phyloP scores from a whole-genome alignment of 2,113 vertebrate genomes.

The Thinocorus orbignyianus region DNA sequence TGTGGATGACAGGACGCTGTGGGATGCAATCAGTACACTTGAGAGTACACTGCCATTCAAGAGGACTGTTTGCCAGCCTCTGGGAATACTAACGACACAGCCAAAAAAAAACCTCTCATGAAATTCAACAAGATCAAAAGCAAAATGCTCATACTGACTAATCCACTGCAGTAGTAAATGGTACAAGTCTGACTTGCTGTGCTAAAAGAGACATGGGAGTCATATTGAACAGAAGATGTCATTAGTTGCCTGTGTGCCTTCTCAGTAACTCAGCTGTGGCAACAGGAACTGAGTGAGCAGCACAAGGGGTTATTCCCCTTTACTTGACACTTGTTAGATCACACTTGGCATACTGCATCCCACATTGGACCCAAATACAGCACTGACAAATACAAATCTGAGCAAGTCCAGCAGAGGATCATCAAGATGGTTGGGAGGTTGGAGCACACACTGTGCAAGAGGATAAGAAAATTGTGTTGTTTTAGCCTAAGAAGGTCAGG shows the following conservation, averaged over 20 bases:
- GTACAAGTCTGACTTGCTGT: background rate
- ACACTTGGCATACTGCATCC: background rate
- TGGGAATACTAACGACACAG: background rate
- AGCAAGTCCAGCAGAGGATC: background rate
- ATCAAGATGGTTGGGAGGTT: background rate
- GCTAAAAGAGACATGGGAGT: background rate
- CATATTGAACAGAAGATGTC: background rate
- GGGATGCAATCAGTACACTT: background rate
- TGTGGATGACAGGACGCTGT: background rate
- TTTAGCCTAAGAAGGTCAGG: background rate
- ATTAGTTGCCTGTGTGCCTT: background rate
- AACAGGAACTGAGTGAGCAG: background rate
- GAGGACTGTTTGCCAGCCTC: background rate
- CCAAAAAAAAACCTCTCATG: background rate
- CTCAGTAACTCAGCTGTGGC: background rate
- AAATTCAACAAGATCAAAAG: background rate
- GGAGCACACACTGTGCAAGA: background rate
- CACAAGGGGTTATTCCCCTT: background rate
- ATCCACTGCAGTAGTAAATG: background rate
- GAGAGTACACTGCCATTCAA: background rate
- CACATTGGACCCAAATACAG: background rate
- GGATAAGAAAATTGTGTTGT: background rate
- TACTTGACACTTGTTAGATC: background rate
- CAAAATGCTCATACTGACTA: background rate
- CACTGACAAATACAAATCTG: background rate